Evolutionary conservation across 2,113 vertebrate species (phyloP).

Genomic region (Perccottus glenii): DNA sequence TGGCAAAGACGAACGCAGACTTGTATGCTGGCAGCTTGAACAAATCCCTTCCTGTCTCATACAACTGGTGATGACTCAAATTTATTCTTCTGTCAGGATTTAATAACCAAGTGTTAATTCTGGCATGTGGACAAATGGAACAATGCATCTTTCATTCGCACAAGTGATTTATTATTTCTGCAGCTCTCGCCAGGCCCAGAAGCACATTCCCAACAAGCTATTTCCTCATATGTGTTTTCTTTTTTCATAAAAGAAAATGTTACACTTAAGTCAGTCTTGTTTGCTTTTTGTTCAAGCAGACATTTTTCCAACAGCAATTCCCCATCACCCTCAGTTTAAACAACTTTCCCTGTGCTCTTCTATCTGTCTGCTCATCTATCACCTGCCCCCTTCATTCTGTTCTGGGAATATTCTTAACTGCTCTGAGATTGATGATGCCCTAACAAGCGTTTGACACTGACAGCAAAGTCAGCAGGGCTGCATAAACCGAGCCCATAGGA

Average conservation of each 20-base stretch:
- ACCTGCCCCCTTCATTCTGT: constrained; percentile 77
- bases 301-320: constrained; percentile 13
- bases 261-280: constrained; percentile 6
- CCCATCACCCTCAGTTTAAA: constrained; percentile 22
- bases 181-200: constrained; percentile 24
- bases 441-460: constrained; percentile 85
- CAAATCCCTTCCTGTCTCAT: constrained; percentile 62
- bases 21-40: constrained; percentile 45
- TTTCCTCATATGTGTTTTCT: constrained; percentile 1
- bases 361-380: constrained; percentile 51
- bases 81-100: constrained; percentile 69
- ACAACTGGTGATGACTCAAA: constrained; percentile 51
- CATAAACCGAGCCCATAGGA: constrained; percentile 76
- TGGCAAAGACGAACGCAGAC: constrained; percentile 56
- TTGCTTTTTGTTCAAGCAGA: constrained; percentile 2
- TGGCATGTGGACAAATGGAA: constrained; percentile 53
- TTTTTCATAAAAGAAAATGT: neutral
- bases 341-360: constrained; percentile 20
- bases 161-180: constrained; percentile 57
- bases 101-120: constrained; percentile 52
- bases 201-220: constrained; percentile 27
- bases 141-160: constrained; percentile 50
- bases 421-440: constrained; percentile 77
- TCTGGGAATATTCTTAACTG: constrained; percentile 80
- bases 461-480: constrained; percentile 82